Evolutionary conservation across 2,113 vertebrate genomes (phyloP).

Genomic region (Albula goreensis): DNA sequence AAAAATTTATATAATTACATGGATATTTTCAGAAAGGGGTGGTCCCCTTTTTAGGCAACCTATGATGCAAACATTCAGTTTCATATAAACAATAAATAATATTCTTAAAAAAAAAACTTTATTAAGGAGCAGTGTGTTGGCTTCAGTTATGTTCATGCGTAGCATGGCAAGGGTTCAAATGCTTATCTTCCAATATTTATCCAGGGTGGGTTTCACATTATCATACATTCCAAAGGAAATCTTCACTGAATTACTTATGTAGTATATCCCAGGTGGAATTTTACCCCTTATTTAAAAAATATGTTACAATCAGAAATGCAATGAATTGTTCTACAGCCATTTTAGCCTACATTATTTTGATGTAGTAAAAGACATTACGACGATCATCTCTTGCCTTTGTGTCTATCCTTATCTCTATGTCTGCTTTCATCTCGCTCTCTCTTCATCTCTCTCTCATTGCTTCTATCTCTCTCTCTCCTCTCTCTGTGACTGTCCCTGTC

Average conservation of each 20-base stretch:
- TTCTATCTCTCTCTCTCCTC: conserved; percentile 53
- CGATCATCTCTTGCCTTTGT: conserved; percentile 61
- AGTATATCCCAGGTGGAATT: no score
- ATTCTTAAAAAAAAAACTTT: no score
- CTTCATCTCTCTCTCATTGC: conserved; percentile 49
- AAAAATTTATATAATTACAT: no score
- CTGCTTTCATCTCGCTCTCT: conserved; percentile 54
- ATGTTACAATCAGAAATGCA: background rate
- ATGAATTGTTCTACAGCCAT: background rate
- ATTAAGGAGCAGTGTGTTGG: no score
- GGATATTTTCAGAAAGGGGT: no score
- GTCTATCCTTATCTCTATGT: conserved; percentile 60
- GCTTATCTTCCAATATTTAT: no score
- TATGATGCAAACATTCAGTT: no score
- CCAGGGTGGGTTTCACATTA: no score
- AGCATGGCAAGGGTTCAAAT: background rate
- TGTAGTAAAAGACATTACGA: background rate
- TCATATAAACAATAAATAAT: no score
- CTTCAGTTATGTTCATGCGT: background rate
- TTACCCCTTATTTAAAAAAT: background rate
- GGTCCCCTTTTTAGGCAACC: no score
- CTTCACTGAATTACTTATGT: no score
- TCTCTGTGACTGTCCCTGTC: conserved; percentile 31
- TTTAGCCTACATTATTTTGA: background rate
- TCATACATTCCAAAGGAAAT: no score